These are phyloP conservation scores for Amblyraja radiata DNA, from an alignment of 2,797 vertebrate genomes.

Conservation along the genomic window DNA sequence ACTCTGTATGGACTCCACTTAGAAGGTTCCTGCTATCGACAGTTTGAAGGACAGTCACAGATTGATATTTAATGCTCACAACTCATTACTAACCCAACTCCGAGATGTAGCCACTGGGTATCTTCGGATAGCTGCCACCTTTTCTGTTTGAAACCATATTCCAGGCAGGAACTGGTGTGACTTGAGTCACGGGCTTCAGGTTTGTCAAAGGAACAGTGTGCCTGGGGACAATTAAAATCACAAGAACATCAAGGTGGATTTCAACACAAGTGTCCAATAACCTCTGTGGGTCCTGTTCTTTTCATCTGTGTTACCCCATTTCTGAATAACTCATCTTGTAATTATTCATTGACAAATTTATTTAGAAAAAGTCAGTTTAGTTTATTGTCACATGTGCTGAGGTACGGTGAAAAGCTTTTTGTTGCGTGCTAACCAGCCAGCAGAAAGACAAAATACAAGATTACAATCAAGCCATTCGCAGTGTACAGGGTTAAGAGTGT, in stretches of 20 bases:
- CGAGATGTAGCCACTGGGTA: slow-evolving; percentile 54
- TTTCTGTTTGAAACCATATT: slow-evolving; percentile 64
- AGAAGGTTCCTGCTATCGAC: neutral
- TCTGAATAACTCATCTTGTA: neutral
- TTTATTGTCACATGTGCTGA: too few relatives aligned
- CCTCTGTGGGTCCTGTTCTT: neutral
- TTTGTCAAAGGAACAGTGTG: slow-evolving; percentile 78
- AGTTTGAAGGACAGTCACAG: neutral
- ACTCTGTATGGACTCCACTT: neutral
- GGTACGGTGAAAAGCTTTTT: neutral
- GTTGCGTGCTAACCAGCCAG: too few relatives aligned
- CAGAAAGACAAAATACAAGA: too few relatives aligned
- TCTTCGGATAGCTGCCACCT: slow-evolving; percentile 63
- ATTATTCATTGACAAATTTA: neutral
- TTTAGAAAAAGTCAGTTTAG: neutral
- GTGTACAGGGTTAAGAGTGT: too few relatives aligned
- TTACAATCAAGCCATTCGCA: too few relatives aligned
- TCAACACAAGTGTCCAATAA: neutral
- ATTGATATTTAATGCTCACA: neutral
- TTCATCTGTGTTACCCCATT: neutral
- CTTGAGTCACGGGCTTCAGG: slow-evolving; percentile 76
- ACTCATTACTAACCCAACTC: slow-evolving; percentile 56
- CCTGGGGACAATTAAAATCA: slow-evolving; percentile 51
- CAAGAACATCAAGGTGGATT: neutral
- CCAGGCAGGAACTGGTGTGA: slow-evolving; percentile 77